Evolutionary conservation across 1,140 invertebrate genomes (phyloP).

Genomic region (Drosophila lowei): DNA sequence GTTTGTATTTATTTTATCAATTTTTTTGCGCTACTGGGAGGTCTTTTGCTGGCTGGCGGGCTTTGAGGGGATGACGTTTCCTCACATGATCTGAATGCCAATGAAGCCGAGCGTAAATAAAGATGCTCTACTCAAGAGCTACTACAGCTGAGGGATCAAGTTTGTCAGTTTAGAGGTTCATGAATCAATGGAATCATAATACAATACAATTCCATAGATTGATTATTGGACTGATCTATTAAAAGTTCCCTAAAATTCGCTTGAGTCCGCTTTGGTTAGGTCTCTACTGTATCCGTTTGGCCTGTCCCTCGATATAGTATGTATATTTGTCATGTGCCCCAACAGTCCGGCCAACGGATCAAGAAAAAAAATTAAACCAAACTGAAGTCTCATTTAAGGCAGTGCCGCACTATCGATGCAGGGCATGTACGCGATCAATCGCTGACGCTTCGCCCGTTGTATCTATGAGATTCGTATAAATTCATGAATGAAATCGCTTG

Average conservation of each 20-base stretch:
- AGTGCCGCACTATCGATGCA: conserved; percentile 77
- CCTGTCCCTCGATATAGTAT: too few species aligned
- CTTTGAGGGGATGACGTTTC: conserved; percentile 55
- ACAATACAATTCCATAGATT: too few species aligned
- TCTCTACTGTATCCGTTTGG: too few species aligned
- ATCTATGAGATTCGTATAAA: conserved; percentile 67
- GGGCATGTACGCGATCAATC: conserved; percentile 55
- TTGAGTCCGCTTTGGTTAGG: too few species aligned
- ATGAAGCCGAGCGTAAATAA: conserved; percentile 35
- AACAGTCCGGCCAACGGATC: too few species aligned
- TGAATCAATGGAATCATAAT: too few species aligned
- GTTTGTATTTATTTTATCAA: conserved; percentile 57
- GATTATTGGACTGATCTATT: too few species aligned
- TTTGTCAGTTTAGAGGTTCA: too few species aligned
- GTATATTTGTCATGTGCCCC: conserved; percentile 20
- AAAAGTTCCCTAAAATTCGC: too few species aligned
- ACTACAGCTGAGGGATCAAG: too few species aligned
- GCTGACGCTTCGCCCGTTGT: conserved; percentile 49
- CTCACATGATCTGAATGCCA: conserved; percentile 66
- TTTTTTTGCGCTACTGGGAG: conserved; percentile 56
- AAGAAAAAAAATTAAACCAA: conserved; percentile 10
- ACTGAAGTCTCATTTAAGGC: conserved; percentile 64
- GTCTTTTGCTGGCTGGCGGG: conserved; percentile 25
- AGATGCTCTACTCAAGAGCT: conserved; percentile 19
- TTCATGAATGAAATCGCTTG: conserved; percentile 76